A percentile compares a stretch with the other conserved stretches of the same genome.
These are phyloP conservation scores for Decapterus maruadsi DNA, from an alignment of 2,797 vertebrate species.

Conservation along the genomic window DNA sequence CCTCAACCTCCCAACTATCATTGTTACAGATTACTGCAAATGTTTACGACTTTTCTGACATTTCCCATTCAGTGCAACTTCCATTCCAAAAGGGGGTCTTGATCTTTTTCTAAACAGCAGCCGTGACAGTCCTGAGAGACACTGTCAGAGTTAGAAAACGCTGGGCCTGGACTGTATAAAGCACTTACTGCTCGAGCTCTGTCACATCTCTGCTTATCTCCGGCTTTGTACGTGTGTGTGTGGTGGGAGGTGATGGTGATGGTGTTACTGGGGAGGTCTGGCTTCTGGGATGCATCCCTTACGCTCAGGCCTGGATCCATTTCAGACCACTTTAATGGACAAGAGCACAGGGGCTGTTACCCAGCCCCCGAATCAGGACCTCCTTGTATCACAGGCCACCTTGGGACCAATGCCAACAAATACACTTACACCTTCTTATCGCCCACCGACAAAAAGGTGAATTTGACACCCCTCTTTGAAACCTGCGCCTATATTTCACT, in stretches of 20 bases:
- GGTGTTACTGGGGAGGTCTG: slow-evolving; percentile 40
- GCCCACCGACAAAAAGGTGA: slow-evolving; percentile 40
- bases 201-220: slow-evolving; percentile 75
- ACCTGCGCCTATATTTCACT: slow-evolving; percentile 46
- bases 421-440: slow-evolving; percentile 62
- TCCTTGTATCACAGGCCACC: slow-evolving; percentile 40
- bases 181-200: slow-evolving; percentile 51
- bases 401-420: slow-evolving; percentile 37
- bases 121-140: slow-evolving; percentile 42
- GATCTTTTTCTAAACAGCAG: slow-evolving; percentile 65
- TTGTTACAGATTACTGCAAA: slow-evolving; percentile 61
- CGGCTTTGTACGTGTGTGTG: slow-evolving; percentile 27
- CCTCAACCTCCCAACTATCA: slow-evolving; percentile 55
- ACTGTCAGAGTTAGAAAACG: slow-evolving; percentile 41
- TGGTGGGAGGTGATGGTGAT: slow-evolving; percentile 28
- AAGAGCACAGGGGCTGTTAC: slow-evolving; percentile 34
- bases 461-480: slow-evolving; percentile 51
- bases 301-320: slow-evolving; percentile 58
- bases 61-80: slow-evolving; percentile 55
- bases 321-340: slow-evolving; percentile 67
- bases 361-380: slow-evolving; percentile 42
- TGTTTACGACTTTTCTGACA: slow-evolving; percentile 69
- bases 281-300: slow-evolving; percentile 71
- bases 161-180: slow-evolving; percentile 68
- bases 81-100: slow-evolving; percentile 55